Base-by-base conservation (phyloP, 2,797 vertebrate species). In the Acanthornis magna region DNA sequence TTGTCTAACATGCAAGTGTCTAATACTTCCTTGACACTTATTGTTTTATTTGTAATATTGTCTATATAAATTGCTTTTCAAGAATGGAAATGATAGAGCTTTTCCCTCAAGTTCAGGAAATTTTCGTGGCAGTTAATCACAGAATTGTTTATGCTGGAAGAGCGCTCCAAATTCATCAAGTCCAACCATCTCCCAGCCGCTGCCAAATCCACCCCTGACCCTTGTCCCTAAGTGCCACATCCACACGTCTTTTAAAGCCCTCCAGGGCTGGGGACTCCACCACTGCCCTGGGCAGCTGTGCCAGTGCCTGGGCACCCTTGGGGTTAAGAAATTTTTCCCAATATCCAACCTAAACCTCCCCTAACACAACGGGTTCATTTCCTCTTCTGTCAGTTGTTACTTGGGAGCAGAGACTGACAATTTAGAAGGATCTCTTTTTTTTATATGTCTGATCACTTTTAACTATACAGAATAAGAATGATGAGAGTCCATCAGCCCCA, bases 71-170 rank as follows among this genome's bases (percentile, higher is more conserved):
- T 85, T 79, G 45, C 38, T 91, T 92, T 82, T 73, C 53, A 60
- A 71, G 66, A 77, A 34, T 38, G 65, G 15, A 36, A 62, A 40
- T 18, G 12, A 76, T 70, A 61, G 61, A 76, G 63, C 14, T 26
- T 32, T 80, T 16, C 38, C 68, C 51, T 77, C 16, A 50, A 90
- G 62, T 85, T 93, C 73, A 32, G 73, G 73, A 80, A 85, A 60
- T 88, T 67, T 65, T 80, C 9, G 3, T 60, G 34, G 10, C 42
- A 50, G 13, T 91, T 93, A 89, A 89, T 63, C 58, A 36, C 63
- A 73, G 13, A 12, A 38, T 38, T 48, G 14, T 45, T 76, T 45
- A 22, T 70, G 13, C n/a, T 70, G 43, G 63, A 70, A 50, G 62
- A 76, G 11, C 23, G 18, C 32, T 48, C 26, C 22, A 32, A 75